phyloP scores from a whole-genome alignment of 2,113 vertebrate species.

The Strix aluco region DNA sequence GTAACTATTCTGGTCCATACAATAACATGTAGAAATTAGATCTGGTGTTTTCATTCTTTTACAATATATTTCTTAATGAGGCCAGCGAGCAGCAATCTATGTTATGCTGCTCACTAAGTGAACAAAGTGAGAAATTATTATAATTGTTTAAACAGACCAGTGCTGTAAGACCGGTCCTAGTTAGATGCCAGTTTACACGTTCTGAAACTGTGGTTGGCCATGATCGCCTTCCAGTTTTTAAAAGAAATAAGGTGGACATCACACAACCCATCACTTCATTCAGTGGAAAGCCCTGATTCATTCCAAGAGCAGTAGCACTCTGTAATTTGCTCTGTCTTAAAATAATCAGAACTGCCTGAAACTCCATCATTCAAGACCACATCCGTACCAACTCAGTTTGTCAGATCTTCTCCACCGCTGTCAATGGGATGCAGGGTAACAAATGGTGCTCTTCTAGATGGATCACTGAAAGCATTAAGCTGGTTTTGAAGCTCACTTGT shows the following conservation, averaged over 20 bases:
- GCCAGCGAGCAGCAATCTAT: background rate
- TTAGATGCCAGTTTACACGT: background rate
- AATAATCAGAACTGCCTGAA: background rate
- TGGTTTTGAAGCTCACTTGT: background rate
- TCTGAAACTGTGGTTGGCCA: background rate
- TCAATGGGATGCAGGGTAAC: background rate
- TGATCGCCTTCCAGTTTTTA: background rate
- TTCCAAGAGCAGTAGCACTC: background rate
- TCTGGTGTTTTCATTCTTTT: constrained; percentile 34
- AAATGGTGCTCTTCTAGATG: background rate
- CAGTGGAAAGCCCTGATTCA: background rate
- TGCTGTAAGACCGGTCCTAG: background rate
- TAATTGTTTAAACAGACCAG: background rate
- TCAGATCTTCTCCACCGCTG: background rate
- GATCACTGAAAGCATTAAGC: background rate
- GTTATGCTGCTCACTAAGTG: background rate
- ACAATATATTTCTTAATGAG: constrained; percentile 9
- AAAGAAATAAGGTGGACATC: background rate
- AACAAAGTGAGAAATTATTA: background rate
- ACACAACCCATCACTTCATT: background rate
- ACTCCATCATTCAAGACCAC: background rate
- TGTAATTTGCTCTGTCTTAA: background rate
- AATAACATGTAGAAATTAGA: background rate
- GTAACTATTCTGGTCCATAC: background rate
- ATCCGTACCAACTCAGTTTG: background rate